Evolutionary conservation across 1,140 invertebrate species (phyloP).

Genomic region (Dufourea novaeangliae): DNA sequence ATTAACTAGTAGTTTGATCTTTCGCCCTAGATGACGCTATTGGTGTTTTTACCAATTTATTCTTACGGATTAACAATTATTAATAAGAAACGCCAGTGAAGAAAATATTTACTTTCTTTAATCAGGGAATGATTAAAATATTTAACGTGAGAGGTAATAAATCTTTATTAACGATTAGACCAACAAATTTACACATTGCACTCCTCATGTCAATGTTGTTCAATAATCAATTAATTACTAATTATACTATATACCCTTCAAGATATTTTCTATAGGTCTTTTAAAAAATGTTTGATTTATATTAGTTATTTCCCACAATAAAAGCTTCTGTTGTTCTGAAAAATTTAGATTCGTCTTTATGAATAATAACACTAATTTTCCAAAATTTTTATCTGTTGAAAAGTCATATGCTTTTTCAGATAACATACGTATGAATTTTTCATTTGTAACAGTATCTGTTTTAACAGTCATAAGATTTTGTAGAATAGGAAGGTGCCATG

Average conservation of each 20-base stretch:
- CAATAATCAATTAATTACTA: neutral
- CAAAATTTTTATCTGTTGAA: slow-evolving; percentile 67
- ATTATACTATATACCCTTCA: slow-evolving; percentile 47
- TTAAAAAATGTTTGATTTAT: slow-evolving; percentile 69
- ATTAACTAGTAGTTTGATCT: too few relatives aligned
- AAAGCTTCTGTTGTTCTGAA: slow-evolving; percentile 57
- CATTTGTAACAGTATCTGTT: slow-evolving; percentile 46
- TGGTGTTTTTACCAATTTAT: too few relatives aligned
- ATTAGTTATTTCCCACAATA: slow-evolving; percentile 61
- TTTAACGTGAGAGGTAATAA: too few relatives aligned
- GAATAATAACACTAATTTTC: slow-evolving; percentile 65
- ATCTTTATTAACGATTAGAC: too few relatives aligned
- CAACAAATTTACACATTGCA: too few relatives aligned
- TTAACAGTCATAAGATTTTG: slow-evolving; percentile 55
- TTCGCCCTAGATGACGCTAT: too few relatives aligned
- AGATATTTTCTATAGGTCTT: slow-evolving; percentile 61
- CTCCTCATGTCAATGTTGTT: too few relatives aligned
- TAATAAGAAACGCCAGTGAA: too few relatives aligned
- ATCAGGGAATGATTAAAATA: too few relatives aligned
- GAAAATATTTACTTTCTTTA: too few relatives aligned
- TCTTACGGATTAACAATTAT: too few relatives aligned
- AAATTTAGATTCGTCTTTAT: slow-evolving; percentile 63
- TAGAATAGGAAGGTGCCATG: slow-evolving; percentile 69
- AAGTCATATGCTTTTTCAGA: slow-evolving; percentile 59
- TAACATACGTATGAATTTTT: slow-evolving; percentile 62